Evolutionary conservation across 2,797 vertebrate genomes (phyloP).

Genomic region (Aldrovandia affinis): DNA sequence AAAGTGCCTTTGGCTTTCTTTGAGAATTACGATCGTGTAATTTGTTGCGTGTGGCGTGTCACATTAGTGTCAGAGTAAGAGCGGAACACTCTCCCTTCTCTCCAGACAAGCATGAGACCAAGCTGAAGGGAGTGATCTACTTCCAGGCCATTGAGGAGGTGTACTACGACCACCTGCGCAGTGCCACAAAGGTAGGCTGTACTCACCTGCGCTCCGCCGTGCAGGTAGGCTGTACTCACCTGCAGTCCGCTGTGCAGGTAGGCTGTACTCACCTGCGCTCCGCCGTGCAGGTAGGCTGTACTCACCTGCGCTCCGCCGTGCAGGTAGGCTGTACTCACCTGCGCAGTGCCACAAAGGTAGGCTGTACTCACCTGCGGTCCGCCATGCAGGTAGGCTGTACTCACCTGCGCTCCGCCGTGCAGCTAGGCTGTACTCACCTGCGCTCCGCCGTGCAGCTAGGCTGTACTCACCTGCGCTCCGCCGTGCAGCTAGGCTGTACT

Average conservation of each 20-base stretch:
- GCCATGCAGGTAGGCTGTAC: slow-evolving; percentile 87
- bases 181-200: slow-evolving; percentile 86
- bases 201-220: slow-evolving; percentile 93
- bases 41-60: not conserved
- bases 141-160: slow-evolving; percentile 98
- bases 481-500: slow-evolving; percentile 86
- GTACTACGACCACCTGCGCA: slow-evolving; percentile 96
- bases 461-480: slow-evolving; percentile 87
- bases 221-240: slow-evolving; percentile 88
- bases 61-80: slow-evolving; percentile 14
- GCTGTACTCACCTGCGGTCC: slow-evolving; percentile 85
- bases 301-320: slow-evolving; percentile 91
- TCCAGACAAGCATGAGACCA: slow-evolving; percentile 91
- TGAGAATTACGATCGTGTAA: no score
- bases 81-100: slow-evolving; percentile 25
- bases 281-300: slow-evolving; percentile 86
- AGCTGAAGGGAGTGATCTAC: slow-evolving; percentile 96
- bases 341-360: slow-evolving; percentile 93
- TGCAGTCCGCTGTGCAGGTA: slow-evolving; percentile 96
- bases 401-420: slow-evolving; percentile 93
- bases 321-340: slow-evolving; percentile 91
- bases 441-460: slow-evolving; percentile 93
- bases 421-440: slow-evolving; percentile 88
- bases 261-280: slow-evolving; percentile 97
- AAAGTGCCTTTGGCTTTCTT: slow-evolving; percentile 64